Conservation (phyloP, 2,888 invertebrate genomes). For the Ametastegia equiseti region DNA sequence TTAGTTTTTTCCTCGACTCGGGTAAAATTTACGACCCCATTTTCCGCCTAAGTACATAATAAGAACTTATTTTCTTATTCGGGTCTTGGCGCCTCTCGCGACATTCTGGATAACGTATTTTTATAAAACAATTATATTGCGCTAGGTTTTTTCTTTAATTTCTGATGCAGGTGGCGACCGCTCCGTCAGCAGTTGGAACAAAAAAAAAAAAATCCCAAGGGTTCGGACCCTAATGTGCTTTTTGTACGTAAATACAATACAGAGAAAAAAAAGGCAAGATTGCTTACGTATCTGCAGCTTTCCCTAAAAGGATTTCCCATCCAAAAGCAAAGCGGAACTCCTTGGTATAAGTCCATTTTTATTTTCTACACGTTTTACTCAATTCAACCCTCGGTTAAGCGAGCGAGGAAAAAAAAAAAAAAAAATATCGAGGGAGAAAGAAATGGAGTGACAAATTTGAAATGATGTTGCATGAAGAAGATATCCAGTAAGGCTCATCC, state of each 20-base stretch:
- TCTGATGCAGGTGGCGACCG: not conserved
- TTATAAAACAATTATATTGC: conserved; percentile 9
- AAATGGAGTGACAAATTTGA: conserved; percentile 20
- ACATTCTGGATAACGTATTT: conserved; percentile 15
- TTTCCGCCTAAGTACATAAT: conserved; percentile 63
- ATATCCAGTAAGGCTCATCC: conserved; percentile 7
- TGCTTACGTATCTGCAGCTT: not conserved
- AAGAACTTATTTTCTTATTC: conserved; percentile 56
- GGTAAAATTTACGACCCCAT: conserved; percentile 67
- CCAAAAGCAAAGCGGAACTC: conserved; percentile 2
- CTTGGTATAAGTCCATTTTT: not conserved
- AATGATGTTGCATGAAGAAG: conserved; percentile 15
- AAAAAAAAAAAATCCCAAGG: not conserved
- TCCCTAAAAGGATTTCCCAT: not conserved
- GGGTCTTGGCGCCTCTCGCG: not conserved
- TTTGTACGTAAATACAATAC: not conserved
- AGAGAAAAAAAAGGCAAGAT: not conserved
- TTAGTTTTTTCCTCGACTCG: conserved; percentile 42
- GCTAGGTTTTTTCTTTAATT: not conserved
- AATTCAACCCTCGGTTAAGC: conserved; percentile 10
- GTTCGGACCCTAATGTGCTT: not conserved
- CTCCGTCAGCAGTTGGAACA: not conserved
- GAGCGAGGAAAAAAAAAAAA: not conserved
- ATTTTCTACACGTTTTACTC: not conserved
- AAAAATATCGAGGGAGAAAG: not conserved